phyloP scores from a whole-genome alignment of 2,113 vertebrate species.

The Crocuta crocuta region DNA sequence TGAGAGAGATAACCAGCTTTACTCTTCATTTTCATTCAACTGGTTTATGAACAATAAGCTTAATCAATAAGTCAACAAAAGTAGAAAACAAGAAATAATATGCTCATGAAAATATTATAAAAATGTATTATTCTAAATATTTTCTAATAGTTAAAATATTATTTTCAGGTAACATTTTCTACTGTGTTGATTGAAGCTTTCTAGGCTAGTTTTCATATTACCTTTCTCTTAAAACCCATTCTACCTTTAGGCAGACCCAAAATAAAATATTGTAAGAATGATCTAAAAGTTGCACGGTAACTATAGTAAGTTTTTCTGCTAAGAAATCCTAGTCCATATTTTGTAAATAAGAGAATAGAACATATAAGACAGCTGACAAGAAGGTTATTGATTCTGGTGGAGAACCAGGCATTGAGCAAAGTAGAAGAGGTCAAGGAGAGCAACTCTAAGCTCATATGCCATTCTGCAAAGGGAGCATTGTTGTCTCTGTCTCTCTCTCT shows the following conservation, averaged over 20 bases:
- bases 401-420: not conserved
- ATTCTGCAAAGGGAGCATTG: accelerated
- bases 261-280: not conserved
- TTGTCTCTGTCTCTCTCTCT: not conserved
- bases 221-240: not conserved
- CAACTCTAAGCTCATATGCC: accelerated
- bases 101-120: not conserved
- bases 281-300: not conserved
- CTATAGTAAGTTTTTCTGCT: not conserved
- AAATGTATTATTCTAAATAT: not conserved
- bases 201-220: not conserved
- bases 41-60: not conserved
- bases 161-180: not conserved
- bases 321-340: not conserved
- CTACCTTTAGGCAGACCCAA: not conserved
- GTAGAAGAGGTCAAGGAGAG: not conserved
- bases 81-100: not conserved
- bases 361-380: not conserved
- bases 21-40: not conserved
- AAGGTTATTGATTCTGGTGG: not conserved
- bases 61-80: not conserved
- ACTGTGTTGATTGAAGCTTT: not conserved
- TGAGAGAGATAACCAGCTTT: not conserved
- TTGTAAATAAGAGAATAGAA: not conserved
- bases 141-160: not conserved